Percentiles rank a stretch among this genome's conserved stretches.
These are phyloP conservation scores for Gibbula magus DNA, from an alignment of 2,888 invertebrate species.

Conservation along the genomic window DNA sequence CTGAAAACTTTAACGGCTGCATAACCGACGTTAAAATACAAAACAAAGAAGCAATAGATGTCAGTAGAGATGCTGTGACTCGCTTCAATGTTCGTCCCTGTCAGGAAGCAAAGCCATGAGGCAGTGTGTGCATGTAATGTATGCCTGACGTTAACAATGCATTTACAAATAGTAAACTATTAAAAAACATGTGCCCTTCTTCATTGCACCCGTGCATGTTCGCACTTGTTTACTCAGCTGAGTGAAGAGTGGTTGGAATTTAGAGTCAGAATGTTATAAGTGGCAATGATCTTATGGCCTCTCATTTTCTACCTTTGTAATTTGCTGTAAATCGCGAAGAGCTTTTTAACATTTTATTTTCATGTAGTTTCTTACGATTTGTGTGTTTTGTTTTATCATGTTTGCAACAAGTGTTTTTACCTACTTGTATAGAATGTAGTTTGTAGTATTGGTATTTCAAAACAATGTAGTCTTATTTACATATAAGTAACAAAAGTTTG, in stretches of 20 bases:
- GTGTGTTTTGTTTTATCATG: too few species aligned
- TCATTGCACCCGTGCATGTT: too few species aligned
- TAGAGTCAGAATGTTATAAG: not conserved
- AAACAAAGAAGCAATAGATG: conserved; percentile 49
- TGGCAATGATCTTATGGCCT: not conserved
- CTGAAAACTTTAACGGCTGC: conserved; percentile 65
- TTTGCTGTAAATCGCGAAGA: not conserved
- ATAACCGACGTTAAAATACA: conserved; percentile 57
- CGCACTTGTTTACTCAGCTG: not conserved
- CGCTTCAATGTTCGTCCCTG: conserved; percentile 63
- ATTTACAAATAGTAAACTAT: conserved; percentile 16
- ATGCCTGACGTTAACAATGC: not conserved
- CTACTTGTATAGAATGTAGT: not conserved
- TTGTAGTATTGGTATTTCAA: not conserved
- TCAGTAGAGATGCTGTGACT: conserved; percentile 48
- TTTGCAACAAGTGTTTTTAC: not conserved
- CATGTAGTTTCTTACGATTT: too few species aligned
- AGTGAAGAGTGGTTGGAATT: not conserved
- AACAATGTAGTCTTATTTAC: not conserved
- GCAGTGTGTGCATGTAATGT: not conserved
- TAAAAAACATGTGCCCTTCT: too few species aligned
- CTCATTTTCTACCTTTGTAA: not conserved
- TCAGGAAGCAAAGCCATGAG: conserved; percentile 17
- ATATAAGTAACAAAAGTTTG: too few species aligned
- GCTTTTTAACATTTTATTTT: not conserved